Base-by-base conservation (phyloP, 2,113 vertebrate species). In the Turnix velox region DNA sequence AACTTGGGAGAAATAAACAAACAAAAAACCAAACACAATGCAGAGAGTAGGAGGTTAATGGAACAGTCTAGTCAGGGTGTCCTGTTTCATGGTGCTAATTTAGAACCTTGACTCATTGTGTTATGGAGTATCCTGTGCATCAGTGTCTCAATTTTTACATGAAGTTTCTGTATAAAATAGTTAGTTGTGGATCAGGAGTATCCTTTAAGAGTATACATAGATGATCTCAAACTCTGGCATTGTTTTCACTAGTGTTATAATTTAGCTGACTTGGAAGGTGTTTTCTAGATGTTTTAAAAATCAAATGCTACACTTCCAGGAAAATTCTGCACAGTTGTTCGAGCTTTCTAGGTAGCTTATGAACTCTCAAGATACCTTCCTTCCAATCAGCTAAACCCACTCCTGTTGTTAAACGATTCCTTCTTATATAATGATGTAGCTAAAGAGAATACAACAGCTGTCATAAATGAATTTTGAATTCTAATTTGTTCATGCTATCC, bases 1-100 rank as follows among this genome's bases (percentile, higher is more conserved):
- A 17, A 2, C 0, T 3, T 79, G 9, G 8, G 52, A 48, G 33
- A 43, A 79, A 39, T 0, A 49, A 12, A 58, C 14, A 4, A 4
- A 39, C 6, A 42, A 3, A 17, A 28, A 54, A 19, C 52, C 10
- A 28, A 54, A 20, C 19, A 28, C 19, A 62, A 14, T 7, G 2
- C 12, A n/a, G 33, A 46, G 33, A 54, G 7, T 43, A 48, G 67
- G 14, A 46, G 9, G 18, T 23, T 82, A 42, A 65, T 49, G 17
- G 18, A 79, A 33, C 2, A 46, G 31, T 27, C 17, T 62, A 28
- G 13, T 57, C 48, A 72, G 49, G 0, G 0, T 72, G 17, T 28
- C 37, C 30, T 31, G 20, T 62, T 88, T 62, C 7, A 1, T n/a
- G 25, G 10, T 12, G 3, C 65, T 85, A 52, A 49, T 48, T 66